A percentile compares a stretch with the other conserved stretches of the same genome.
phyloP scores from a whole-genome alignment of 2,888 invertebrate species.

The Cacoxenus indagator region DNA sequence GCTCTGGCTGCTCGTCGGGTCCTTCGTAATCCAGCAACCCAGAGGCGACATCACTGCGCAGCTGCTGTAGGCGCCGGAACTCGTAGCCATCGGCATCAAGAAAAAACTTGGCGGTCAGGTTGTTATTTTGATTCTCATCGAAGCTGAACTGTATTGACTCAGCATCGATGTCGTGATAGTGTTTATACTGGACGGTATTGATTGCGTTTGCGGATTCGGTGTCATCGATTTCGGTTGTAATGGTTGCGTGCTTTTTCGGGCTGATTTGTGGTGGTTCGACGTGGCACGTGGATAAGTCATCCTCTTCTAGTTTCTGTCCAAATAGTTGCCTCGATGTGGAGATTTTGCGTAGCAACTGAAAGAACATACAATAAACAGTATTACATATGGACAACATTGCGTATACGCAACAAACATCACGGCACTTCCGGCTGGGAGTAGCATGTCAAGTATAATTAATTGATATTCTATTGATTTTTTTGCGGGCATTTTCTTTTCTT shows the following conservation, averaged over 20 bases:
- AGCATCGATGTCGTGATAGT: constrained; percentile 39
- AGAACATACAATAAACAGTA: constrained; percentile 6
- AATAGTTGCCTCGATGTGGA: constrained; percentile 61
- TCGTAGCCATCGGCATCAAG: constrained; percentile 48
- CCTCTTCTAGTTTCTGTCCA: constrained; percentile 62
- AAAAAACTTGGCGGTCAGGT: constrained; percentile 45
- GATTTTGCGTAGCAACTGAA: constrained; percentile 65
- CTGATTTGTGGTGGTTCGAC: constrained; percentile 36
- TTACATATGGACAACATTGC: neutral
- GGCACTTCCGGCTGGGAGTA: neutral
- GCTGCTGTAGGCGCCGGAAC: constrained; percentile 40
- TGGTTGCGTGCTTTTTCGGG: constrained; percentile 16
- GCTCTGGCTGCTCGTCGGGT: constrained; percentile 8
- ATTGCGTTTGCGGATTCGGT: constrained; percentile 20
- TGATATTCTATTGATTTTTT: constrained; percentile 46
- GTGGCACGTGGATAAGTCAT: constrained; percentile 55
- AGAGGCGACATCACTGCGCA: constrained; percentile 43
- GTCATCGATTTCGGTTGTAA: constrained; percentile 9
- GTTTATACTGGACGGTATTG: constrained; percentile 37
- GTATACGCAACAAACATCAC: neutral
- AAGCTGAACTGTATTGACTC: constrained; percentile 27
- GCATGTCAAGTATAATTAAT: constrained; percentile 24
- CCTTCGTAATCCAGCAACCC: constrained; percentile 41
- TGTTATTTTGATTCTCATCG: constrained; percentile 24
- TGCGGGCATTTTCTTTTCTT: constrained; percentile 22